These are phyloP conservation scores for Podotricha telesiphe DNA, from an alignment of 2,888 invertebrate genomes.

Conservation along the genomic window DNA sequence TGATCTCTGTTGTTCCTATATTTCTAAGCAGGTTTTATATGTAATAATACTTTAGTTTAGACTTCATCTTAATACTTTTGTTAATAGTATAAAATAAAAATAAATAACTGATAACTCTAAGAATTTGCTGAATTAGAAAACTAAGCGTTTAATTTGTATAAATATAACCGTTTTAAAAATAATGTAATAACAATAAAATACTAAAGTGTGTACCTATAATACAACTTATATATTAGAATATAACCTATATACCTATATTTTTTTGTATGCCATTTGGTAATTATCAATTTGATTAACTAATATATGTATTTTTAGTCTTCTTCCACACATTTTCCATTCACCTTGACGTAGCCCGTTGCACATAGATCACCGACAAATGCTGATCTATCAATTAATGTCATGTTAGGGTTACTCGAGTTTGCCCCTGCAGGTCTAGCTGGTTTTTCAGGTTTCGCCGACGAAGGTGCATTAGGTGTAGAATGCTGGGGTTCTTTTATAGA, in stretches of 20 bases:
- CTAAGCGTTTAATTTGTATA: neutral
- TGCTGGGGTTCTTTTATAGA: neutral
- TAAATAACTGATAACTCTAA: no score
- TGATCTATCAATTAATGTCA: conserved; percentile 54
- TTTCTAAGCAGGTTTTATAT: no score
- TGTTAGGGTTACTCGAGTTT: neutral
- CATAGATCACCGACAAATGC: conserved; percentile 63
- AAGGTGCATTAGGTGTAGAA: conserved; percentile 4
- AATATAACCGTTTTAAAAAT: neutral
- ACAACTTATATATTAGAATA: no score
- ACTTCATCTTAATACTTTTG: no score
- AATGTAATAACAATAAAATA: neutral
- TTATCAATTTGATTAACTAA: no score
- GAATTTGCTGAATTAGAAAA: neutral
- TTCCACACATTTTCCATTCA: conserved; percentile 60
- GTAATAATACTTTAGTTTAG: no score
- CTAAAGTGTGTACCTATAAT: neutral
- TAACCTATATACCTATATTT: no score
- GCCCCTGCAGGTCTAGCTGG: neutral
- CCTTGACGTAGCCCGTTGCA: conserved; percentile 56
- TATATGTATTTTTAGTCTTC: neutral
- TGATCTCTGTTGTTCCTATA: no score
- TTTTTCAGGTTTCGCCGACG: neutral
- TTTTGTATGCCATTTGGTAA: no score
- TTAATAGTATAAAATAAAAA: no score